Percentiles rank a stretch among this genome's conserved stretches.
Conservation (phyloP, 2,797 vertebrate species). For the Oophaga sylvatica region DNA sequence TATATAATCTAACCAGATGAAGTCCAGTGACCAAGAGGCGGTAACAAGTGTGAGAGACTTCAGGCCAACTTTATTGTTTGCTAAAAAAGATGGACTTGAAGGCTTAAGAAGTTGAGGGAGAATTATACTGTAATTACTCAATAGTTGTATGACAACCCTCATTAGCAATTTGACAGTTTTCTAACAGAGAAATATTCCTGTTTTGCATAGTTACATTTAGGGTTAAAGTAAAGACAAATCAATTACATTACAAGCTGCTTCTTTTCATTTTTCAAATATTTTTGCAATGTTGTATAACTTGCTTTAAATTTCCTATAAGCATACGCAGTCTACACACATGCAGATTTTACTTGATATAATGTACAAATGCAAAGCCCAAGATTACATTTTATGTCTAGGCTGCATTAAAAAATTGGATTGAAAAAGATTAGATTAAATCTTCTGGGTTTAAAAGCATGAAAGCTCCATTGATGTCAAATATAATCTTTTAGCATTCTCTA, state of each 20-base stretch:
- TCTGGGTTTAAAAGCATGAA: constrained; percentile 94
- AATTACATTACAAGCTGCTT: background rate
- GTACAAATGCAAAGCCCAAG: constrained; percentile 85
- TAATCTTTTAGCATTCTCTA: constrained; percentile 91
- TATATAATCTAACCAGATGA: background rate
- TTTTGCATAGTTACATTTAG: background rate
- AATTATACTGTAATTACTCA: background rate
- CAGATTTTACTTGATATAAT: constrained; percentile 82
- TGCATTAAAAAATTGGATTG: constrained; percentile 99
- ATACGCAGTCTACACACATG: constrained; percentile 79
- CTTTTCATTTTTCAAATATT: background rate
- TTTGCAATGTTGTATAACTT: background rate
- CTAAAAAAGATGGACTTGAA: background rate
- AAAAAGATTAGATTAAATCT: constrained; percentile 95
- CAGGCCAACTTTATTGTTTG: background rate
- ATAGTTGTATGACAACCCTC: background rate
- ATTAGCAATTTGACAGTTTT: background rate
- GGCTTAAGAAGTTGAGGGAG: background rate
- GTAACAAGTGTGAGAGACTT: background rate
- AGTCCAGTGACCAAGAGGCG: too few relatives aligned
- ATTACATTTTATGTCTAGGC: constrained; percentile 94
- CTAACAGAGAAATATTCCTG: background rate
- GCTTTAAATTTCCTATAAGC: constrained; percentile 50
- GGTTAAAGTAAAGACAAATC: background rate
- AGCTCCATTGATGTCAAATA: constrained; percentile 90